Base-by-base conservation (phyloP, 1,140 invertebrate genomes). In the Diplogasteroides magnus region DNA sequence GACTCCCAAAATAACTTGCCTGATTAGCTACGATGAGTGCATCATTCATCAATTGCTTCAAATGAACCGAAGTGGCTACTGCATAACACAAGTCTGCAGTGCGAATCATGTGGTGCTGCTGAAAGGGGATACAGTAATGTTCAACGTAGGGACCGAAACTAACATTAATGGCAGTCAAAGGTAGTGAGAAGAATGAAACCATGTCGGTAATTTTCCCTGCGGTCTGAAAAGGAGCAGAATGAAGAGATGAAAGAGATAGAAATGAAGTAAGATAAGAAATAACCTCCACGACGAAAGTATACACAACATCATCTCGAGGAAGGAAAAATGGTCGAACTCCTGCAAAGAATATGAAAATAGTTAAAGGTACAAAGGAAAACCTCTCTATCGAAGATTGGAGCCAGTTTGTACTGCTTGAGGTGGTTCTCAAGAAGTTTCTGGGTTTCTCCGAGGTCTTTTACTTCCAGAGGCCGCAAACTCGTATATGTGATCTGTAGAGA, bases 21-120 rank as follows among this genome's bases (percentile, higher is more conserved):
- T 94, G 93, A 85, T 91, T 94, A n/a, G 97, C 97, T 37, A 93
- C 89, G 80, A 98, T 93, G 26, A 99, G 87, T 55, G 93, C 92
- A 87, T 98, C 95, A 73, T 91, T 90, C 90, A 99, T 97, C 27
- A 99, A 87, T 61, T 95, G 91, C 55, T 89, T 84, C 90, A 93
- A 92, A 0, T 90, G 88, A 0, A 92, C 93, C 72, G 88, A 88
- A 0, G 89, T 91, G 11, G 92, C 91, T 0, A 98, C 95, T 86
- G 97, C 97, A 84, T 99, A 98, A 85, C 98, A 99, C 61, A 93
- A 93, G 86, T 99, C 99, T 0, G 96, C 97, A 31, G 96, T 96
- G 80, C 91, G 92, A 28, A 99, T 85, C 28, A 88, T 90, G 82
- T 97, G 96, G 83, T 99, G 93, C 85, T 99, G 93, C 84, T 98